Conservation (phyloP, 2,113 vertebrate genomes). For the Rhea americana region DNA sequence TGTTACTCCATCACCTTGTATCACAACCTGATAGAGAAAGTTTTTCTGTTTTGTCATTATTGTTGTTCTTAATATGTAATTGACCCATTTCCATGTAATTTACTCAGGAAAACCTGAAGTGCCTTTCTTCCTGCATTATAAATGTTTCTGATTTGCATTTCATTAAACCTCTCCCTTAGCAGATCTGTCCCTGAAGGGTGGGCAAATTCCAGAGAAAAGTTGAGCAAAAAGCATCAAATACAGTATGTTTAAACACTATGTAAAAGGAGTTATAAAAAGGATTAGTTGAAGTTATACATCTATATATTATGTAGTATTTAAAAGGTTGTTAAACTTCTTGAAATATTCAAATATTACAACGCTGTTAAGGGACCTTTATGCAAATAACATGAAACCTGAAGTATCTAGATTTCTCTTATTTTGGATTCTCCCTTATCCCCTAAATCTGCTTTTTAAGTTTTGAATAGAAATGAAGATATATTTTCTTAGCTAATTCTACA, state of each 20-base stretch:
- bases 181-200: background rate
- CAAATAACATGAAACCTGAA: background rate
- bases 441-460: background rate
- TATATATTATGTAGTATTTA: background rate
- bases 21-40: background rate
- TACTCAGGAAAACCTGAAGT: background rate
- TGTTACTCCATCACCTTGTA: background rate
- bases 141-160: conserved; percentile 37
- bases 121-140: background rate
- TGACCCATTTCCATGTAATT: conserved; percentile 53
- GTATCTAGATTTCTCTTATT: background rate
- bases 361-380: background rate
- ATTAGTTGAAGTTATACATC: background rate
- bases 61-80: conserved; percentile 19
- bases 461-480: background rate
- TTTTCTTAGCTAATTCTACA: background rate
- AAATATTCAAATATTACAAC: background rate
- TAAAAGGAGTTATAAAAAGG: background rate
- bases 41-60: background rate
- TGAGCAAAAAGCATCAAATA: background rate
- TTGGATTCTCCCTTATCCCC: background rate
- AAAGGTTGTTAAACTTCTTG: background rate
- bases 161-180: background rate
- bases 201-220: background rate
- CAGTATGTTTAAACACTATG: background rate